Evolutionary conservation across 1,140 invertebrate genomes (phyloP).

Genomic region (Spodoptera frugiperda): DNA sequence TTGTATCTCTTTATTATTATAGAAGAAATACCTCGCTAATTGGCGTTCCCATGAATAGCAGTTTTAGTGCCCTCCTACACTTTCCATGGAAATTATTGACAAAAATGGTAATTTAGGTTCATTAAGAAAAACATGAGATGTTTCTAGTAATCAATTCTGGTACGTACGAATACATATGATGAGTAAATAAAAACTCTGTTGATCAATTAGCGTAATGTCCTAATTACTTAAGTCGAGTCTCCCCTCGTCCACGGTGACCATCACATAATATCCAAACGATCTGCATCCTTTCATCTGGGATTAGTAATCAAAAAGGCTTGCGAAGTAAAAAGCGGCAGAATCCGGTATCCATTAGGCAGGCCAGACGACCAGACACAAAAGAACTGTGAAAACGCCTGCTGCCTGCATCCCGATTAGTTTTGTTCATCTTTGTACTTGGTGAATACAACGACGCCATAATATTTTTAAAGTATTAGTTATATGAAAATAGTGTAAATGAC

Average conservation of each 20-base stretch:
- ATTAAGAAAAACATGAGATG: too few relatives aligned
- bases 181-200: too few relatives aligned
- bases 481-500: too few relatives aligned
- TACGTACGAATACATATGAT: too few relatives aligned
- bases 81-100: neutral
- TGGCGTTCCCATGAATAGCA: neutral
- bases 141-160: too few relatives aligned
- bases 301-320: constrained; percentile 48
- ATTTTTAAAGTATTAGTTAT: too few relatives aligned
- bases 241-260: constrained; percentile 2
- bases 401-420: constrained; percentile 37
- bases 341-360: constrained; percentile 49
- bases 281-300: constrained; percentile 41
- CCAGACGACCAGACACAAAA: constrained; percentile 59
- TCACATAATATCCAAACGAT: constrained; percentile 21
- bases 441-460: neutral
- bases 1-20: neutral
- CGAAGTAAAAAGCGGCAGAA: constrained; percentile 45
- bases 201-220: neutral
- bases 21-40: constrained; percentile 13
- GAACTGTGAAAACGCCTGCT: constrained; percentile 51
- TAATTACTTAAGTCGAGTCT: constrained; percentile 8
- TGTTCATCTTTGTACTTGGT: constrained; percentile 18
- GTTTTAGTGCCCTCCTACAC: constrained; percentile 6
- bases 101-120: too few relatives aligned